Base-by-base conservation (phyloP, 2,113 vertebrate species). In the Alethe diademata region DNA sequence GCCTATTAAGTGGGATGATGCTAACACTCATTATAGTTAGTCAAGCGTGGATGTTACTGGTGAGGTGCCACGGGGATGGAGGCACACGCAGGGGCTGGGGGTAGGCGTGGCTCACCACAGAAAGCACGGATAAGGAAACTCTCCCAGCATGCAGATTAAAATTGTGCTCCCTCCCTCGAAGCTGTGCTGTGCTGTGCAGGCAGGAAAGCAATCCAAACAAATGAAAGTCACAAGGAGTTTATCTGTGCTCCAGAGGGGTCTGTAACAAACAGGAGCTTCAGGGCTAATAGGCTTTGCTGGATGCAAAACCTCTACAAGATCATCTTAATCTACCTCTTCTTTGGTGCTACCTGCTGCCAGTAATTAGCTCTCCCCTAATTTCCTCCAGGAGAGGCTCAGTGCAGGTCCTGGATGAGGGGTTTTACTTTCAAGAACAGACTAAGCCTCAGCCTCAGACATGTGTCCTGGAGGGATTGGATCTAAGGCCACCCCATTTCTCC, bases 251-350 rank as follows among this genome's bases (percentile, higher is more conserved):
- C 54, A 25, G 58, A 78, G 81, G 72, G 64, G 70, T 86, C 93
- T 82, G 58, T 0, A 4, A 45, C 88, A 58, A 88, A 80, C 69
- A 79, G 92, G 66, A 85, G 78, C 86, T 89, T 86, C 54, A 23
- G 50, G 53, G 31, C 50, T 95, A 94, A 95, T 75, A 94, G 84
- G 92, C 90, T 96, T 95, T 96, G 70, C 69, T 81, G 81, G 43
- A 65, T 71, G 72, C 50, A 95, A 78, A 43, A 65, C 67, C 72
- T 51, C 38, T 78, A 28, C 72, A 26, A 65, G 62, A 88, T 80
- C 72, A 6, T 86, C 58, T 51, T 95, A 88, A 95, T 94, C 89
- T 51, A 50, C 45, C 31, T 92, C 73, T 25, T 92, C 78, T 67
- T 78, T 56, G 65, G 72, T 94, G 88, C 88, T 57, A 86, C 86